Evolutionary conservation across 2,113 vertebrate species (phyloP).

Genomic region (Scopus umbretta): DNA sequence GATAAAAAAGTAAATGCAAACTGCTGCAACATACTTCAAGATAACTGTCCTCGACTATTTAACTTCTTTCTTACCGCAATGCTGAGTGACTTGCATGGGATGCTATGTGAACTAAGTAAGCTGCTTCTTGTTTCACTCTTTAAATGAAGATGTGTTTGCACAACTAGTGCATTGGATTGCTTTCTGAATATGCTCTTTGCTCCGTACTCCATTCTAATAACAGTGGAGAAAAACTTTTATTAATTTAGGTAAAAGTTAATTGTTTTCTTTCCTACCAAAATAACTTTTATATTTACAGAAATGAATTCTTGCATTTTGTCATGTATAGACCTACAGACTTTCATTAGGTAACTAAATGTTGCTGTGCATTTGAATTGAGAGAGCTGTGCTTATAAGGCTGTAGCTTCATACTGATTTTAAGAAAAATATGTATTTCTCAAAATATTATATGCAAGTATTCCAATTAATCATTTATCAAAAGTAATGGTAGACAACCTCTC

Average conservation of each 20-base stretch:
- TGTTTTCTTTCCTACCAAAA: neutral
- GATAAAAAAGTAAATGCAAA: neutral
- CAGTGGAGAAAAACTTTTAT: neutral
- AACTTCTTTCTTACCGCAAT: neutral
- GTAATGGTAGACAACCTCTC: neutral
- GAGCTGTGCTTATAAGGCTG: neutral
- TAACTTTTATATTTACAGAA: neutral
- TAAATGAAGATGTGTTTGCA: neutral
- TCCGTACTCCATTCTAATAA: neutral
- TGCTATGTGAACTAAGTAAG: slow-evolving; percentile 17
- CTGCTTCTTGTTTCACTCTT: neutral
- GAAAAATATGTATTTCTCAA: neutral
- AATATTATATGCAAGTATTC: neutral
- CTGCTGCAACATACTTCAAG: neutral
- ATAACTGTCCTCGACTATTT: neutral
- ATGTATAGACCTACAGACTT: neutral
- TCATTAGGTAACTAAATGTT: neutral
- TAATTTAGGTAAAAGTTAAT: neutral
- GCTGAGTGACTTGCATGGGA: slow-evolving; percentile 46
- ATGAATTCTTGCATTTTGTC: neutral
- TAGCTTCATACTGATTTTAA: neutral
- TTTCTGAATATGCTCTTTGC: neutral
- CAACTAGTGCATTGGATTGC: neutral
- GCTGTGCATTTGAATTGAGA: neutral
- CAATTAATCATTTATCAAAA: neutral